phyloP scores from a whole-genome alignment of 1,140 invertebrate genomes.

The Drosophila orosa region DNA sequence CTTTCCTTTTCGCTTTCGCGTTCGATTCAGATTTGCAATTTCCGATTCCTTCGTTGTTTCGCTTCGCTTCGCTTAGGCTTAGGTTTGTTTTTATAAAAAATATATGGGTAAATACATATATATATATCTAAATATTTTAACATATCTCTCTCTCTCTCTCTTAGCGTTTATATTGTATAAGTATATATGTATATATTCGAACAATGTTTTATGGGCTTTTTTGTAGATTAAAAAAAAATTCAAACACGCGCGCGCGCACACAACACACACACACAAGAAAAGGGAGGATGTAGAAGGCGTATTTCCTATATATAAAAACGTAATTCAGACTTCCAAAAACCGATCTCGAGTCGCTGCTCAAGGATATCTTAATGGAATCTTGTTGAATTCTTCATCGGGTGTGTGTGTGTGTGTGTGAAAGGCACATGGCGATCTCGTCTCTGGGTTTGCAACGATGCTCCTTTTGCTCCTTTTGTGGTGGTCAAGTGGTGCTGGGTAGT shows the following conservation, averaged over 20 bases:
- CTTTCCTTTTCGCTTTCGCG: conserved; percentile 3
- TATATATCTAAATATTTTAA: conserved; percentile 24
- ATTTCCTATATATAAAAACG: conserved; percentile 16
- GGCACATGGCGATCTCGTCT: conserved; percentile 42
- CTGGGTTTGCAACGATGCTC: not conserved
- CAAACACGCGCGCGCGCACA: conserved; percentile 21
- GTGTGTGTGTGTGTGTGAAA: conserved; percentile 26
- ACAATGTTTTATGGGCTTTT: conserved; percentile 42
- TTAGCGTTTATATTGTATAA: conserved; percentile 19
- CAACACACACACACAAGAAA: conserved; percentile 30
- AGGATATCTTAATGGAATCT: not conserved
- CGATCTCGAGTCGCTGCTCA: not conserved
- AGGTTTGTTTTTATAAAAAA: conserved; percentile 44
- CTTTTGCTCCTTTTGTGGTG: not conserved
- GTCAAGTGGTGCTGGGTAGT: not conserved
- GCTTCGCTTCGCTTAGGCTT: conserved; percentile 33
- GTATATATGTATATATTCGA: conserved; percentile 43
- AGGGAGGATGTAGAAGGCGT: conserved; percentile 18
- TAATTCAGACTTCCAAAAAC: conserved; percentile 3
- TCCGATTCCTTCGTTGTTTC: conserved; percentile 40
- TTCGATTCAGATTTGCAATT: conserved; percentile 32
- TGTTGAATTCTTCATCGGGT: not conserved
- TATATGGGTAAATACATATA: conserved; percentile 45
- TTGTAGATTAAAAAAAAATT: conserved; percentile 27
- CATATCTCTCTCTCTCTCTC: conserved; percentile 39